Base-by-base conservation (phyloP, 2,113 vertebrate genomes). In the Entomyzon cyanotis region DNA sequence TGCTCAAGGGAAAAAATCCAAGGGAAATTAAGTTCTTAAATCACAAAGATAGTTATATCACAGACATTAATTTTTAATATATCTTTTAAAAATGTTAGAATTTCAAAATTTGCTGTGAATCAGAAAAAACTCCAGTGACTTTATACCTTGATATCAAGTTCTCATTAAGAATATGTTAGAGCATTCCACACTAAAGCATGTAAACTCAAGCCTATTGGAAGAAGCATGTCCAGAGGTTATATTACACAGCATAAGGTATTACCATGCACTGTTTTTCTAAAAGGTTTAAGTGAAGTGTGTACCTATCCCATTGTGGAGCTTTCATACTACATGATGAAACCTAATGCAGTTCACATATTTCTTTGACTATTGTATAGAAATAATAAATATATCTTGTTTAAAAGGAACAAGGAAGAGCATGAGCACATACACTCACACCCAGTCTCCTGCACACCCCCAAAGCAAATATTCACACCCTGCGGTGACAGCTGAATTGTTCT, bases 381-480 rank as follows among this genome's bases (percentile, higher is more conserved):
- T 94, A 95, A 95, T 89, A 95, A 96, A 91, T 91, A 95, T 47
- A 53, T 77, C 87, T 87, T 84, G 59, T 89, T 75, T 56, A 70
- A 90, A 96, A 96, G 90, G 95, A 96, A 87, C 92, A 95, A 87
- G 92, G 82, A 82, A 96, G 92, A 94, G 86, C 76, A 80, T 81
- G 83, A 94, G 33, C 22, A 13, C n/a, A 46, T 59, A 73, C 56
- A 71, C 84, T 82, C 96, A 97, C 94, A 92, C 94, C 88, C 90
- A 93, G 83, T 37, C 69, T 85, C 65, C 77, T 84, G 81, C 85
- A 89, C 94, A 77, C 86, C 76, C 90, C 95, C 95, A 95, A 93
- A 93, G 73, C 91, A 97, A 97, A 97, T 90, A 96, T 69, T 85
- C 92, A 92, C 79, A 94, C 82, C 89, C 84, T 23, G 2, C 9